Evolutionary conservation across 2,113 vertebrate genomes (phyloP).

Genomic region (Maccullochella peelii): DNA sequence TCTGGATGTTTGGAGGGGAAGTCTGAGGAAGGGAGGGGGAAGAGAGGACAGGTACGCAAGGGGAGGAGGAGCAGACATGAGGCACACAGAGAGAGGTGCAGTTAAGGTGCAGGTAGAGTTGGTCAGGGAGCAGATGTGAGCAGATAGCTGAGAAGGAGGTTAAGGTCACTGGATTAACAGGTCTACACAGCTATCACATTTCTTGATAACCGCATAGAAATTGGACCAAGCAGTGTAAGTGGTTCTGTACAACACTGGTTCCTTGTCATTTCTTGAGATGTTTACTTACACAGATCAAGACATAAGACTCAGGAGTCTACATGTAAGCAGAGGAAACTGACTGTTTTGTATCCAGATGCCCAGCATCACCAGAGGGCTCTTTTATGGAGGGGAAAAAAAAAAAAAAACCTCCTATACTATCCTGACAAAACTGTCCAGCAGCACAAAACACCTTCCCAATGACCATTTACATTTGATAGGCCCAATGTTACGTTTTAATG

Average conservation of each 20-base stretch:
- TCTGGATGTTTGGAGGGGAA: background rate
- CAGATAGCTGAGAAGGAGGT: slow-evolving; percentile 18
- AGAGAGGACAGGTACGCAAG: background rate
- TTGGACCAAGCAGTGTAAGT: background rate
- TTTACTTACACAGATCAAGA: background rate
- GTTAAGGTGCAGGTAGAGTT: background rate
- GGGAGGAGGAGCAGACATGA: slow-evolving; percentile 7
- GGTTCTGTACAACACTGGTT: slow-evolving; percentile 1
- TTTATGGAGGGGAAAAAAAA: background rate
- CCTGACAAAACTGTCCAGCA: too few relatives aligned
- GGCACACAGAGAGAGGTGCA: background rate
- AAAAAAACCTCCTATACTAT: too few relatives aligned
- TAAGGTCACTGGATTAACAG: slow-evolving; percentile 29
- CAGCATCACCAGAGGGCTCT: too few relatives aligned
- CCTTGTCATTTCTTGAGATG: background rate
- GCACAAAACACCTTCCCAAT: background rate
- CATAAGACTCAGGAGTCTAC: background rate
- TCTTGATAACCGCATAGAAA: slow-evolving; percentile 14
- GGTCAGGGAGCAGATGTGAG: slow-evolving; percentile 5
- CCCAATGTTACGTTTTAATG: background rate
- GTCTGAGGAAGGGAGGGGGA: background rate
- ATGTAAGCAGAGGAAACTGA: background rate
- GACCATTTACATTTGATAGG: background rate
- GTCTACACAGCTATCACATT: slow-evolving; percentile 18
- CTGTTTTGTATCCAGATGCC: background rate